Percentiles rank a stretch among this genome's conserved stretches.
Conservation (phyloP, 2,888 invertebrate species). For the Uloborus plumipes region DNA sequence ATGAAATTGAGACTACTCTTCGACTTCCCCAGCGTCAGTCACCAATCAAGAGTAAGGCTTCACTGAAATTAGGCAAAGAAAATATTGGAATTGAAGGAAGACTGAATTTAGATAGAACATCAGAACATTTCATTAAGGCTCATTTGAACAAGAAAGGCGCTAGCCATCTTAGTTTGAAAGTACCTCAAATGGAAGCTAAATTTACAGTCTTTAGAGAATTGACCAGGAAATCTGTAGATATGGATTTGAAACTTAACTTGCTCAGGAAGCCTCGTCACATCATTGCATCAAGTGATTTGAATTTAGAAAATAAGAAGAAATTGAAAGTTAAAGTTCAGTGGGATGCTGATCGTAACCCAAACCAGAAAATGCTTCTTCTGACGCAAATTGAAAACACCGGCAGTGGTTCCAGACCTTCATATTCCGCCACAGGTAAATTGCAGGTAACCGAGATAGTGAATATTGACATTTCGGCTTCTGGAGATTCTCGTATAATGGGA, state of each 20-base stretch:
- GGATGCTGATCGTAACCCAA: conserved; percentile 30
- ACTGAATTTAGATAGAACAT: conserved; percentile 9
- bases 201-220: conserved; percentile 21
- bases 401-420: background rate
- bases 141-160: conserved; percentile 19
- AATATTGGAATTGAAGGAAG: conserved; percentile 33
- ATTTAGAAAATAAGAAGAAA: conserved; percentile 18
- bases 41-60: conserved; percentile 46
- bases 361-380: conserved; percentile 26
- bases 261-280: conserved; percentile 16
- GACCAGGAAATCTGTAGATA: conserved; percentile 20
- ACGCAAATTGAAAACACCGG: conserved; percentile 5
- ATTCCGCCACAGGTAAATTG: background rate
- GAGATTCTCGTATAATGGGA: conserved; percentile 15
- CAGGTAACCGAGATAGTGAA: conserved; percentile 24
- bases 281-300: conserved; percentile 10
- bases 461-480: conserved; percentile 16
- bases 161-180: conserved; percentile 22
- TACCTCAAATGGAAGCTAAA: conserved; percentile 26
- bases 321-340: conserved; percentile 10
- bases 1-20: conserved; percentile 54
- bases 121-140: conserved; percentile 33
- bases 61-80: conserved; percentile 10
- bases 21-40: conserved; percentile 12
- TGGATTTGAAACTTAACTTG: conserved; percentile 30